phyloP scores from a whole-genome alignment of 2,113 vertebrate genomes.

The Sceloporus undulatus region DNA sequence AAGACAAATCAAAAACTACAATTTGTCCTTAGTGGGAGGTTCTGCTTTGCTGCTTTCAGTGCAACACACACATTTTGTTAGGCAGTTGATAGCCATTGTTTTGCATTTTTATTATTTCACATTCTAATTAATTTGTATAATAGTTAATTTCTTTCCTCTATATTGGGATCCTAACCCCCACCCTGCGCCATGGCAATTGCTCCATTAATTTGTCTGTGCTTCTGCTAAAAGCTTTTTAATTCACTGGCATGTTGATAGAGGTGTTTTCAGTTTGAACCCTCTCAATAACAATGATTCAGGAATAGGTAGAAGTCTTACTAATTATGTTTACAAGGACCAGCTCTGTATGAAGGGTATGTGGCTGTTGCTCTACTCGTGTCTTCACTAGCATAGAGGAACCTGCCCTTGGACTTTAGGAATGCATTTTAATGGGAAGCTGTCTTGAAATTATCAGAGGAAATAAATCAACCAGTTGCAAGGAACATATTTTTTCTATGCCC shows the following conservation, averaged over 20 bases:
- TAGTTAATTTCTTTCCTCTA: constrained; percentile 5
- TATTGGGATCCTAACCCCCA: not conserved
- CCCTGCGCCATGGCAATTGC: constrained; percentile 14
- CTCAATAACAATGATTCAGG: constrained; percentile 22
- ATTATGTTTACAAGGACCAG: constrained; percentile 28
- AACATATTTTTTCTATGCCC: not conserved
- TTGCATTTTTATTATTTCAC: constrained; percentile 9
- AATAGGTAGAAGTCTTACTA: constrained; percentile 15
- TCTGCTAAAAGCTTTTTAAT: constrained; percentile 35
- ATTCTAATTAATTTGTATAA: constrained; percentile 20
- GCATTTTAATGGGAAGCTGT: not conserved
- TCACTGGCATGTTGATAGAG: constrained; percentile 20
- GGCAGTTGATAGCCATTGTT: not conserved
- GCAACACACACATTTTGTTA: not conserved
- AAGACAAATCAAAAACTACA: not conserved
- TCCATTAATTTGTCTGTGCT: constrained; percentile 29
- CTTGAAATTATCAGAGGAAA: not conserved
- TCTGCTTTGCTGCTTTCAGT: not conserved
- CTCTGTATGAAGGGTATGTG: constrained; percentile 1
- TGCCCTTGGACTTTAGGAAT: not conserved
- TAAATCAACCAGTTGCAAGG: not conserved
- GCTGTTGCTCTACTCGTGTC: not conserved
- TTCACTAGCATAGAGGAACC: not conserved
- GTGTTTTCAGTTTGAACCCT: constrained; percentile 23
- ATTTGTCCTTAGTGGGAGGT: not conserved